Evolutionary conservation across 2,888 invertebrate species (phyloP).

Genomic region (Andrena praecox): DNA sequence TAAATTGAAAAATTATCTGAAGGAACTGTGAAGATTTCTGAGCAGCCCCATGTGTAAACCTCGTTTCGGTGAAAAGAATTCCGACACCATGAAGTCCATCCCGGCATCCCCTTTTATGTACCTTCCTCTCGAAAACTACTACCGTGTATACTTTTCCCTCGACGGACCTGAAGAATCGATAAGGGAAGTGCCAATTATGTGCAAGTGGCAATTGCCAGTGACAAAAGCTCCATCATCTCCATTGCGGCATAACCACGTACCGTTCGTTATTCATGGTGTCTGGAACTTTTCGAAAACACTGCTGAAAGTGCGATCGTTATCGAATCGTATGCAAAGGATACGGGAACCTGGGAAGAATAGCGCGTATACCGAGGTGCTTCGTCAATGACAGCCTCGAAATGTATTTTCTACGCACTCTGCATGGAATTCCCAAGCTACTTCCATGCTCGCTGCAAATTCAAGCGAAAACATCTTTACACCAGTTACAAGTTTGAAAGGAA

Average conservation of each 20-base stretch:
- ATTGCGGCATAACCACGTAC: conserved; percentile 20
- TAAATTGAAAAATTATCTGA: neutral
- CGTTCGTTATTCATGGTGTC: neutral
- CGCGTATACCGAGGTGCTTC: neutral
- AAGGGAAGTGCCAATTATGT: conserved; percentile 50
- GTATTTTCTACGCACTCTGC: neutral
- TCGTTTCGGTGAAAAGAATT: conserved; percentile 9
- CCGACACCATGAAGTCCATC: conserved; percentile 4
- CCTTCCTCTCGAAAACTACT: conserved; percentile 25
- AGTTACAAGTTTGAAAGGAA: neutral
- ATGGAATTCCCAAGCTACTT: neutral
- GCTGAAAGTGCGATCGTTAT: conserved; percentile 8
- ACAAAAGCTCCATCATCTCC: conserved; percentile 37
- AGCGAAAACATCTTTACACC: neutral
- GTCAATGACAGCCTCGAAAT: neutral
- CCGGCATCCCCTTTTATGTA: conserved; percentile 18
- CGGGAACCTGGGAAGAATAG: neutral
- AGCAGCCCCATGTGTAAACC: neutral
- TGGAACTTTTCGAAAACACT: conserved; percentile 5
- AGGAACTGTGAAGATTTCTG: too few species aligned
- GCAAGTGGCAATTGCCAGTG: conserved; percentile 52
- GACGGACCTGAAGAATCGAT: conserved; percentile 40
- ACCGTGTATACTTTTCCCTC: conserved; percentile 33
- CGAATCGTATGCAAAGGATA: neutral
- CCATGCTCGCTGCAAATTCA: neutral